Conservation (phyloP, 2,797 vertebrate species). For the Dipus sagitta region DNA sequence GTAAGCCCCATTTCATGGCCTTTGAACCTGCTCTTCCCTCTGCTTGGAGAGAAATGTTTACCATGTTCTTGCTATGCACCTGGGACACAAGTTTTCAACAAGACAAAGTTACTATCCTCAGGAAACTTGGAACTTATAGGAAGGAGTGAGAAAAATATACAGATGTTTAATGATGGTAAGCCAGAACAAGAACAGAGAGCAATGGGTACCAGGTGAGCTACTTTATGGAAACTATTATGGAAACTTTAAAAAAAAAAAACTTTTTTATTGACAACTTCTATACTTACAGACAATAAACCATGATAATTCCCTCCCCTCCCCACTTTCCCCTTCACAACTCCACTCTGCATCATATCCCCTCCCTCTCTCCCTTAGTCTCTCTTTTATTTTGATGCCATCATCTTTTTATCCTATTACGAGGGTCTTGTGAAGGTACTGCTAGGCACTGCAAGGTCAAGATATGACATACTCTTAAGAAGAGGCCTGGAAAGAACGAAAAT, state of each 20-base stretch:
- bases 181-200: not conserved
- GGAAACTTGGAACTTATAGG: not conserved
- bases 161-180: not conserved
- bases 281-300: no score
- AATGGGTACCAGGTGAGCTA: not conserved
- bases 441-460: no score
- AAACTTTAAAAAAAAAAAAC: no score
- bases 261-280: no score
- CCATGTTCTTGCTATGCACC: not conserved
- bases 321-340: no score
- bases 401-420: no score
- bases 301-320: no score
- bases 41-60: not conserved
- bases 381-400: no score
- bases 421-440: no score
- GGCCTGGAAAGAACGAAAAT: not conserved
- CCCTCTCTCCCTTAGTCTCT: no score
- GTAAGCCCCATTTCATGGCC: not conserved
- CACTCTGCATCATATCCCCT: no score
- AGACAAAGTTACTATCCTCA: not conserved
- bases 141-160: not conserved
- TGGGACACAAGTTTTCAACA: not conserved
- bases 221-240: not conserved
- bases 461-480: not conserved
- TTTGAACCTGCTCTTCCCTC: conserved; percentile 38